Evolutionary conservation across 2,888 invertebrate species (phyloP).

Genomic region (Scaptomyza reducta): DNA sequence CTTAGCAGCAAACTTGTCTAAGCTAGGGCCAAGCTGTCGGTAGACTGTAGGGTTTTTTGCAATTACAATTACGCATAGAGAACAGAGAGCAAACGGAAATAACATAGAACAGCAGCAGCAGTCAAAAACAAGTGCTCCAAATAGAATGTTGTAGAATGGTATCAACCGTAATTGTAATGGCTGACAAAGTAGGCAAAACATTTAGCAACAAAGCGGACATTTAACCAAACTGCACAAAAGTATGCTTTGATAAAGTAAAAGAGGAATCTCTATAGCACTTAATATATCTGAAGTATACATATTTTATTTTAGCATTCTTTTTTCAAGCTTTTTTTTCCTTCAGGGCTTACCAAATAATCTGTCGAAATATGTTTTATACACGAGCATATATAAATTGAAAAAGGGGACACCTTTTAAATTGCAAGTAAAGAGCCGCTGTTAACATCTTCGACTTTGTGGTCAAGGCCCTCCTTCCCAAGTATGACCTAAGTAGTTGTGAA

Average conservation of each 20-base stretch:
- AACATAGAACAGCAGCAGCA: constrained; percentile 23
- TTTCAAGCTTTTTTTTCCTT: too few species aligned
- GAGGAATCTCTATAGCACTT: neutral
- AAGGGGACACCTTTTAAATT: constrained; percentile 8
- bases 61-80: constrained; percentile 73
- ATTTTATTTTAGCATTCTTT: too few species aligned
- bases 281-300: too few species aligned
- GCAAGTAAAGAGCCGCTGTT: constrained; percentile 4
- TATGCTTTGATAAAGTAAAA: neutral
- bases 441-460: constrained; percentile 40
- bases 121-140: constrained; percentile 22
- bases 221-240: constrained; percentile 22
- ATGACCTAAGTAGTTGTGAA: constrained; percentile 53
- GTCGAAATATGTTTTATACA: neutral
- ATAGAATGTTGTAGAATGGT: constrained; percentile 34
- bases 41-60: constrained; percentile 50
- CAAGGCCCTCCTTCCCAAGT: constrained; percentile 27
- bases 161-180: constrained; percentile 59
- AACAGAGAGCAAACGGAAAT: constrained; percentile 42
- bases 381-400: neutral
- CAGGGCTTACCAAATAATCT: neutral
- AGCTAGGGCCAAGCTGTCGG: constrained; percentile 41
- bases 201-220: constrained; percentile 56
- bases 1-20: constrained; percentile 79
- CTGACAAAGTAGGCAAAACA: constrained; percentile 66